A percentile compares a stretch with the other conserved stretches of the same genome.
Conservation (phyloP, 2,888 invertebrate species). For the Stramonita haemastoma region DNA sequence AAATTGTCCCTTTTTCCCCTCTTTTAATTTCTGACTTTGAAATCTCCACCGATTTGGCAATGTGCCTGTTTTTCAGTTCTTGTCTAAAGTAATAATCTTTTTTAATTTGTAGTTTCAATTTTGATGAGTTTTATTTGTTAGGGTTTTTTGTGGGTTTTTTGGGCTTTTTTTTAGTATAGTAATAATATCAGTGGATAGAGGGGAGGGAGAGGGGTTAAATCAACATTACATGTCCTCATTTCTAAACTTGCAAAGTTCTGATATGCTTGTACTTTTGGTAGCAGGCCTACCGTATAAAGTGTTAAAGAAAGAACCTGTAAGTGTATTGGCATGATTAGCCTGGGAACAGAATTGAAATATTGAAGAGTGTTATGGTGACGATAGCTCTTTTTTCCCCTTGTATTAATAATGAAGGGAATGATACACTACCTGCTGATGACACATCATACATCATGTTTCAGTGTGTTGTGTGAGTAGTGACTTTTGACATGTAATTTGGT, state of each 20-base stretch:
- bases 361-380: neutral
- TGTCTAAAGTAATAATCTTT: no score
- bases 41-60: no score
- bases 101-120: no score
- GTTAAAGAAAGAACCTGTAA: neutral
- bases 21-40: no score
- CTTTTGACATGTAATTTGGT: neutral
- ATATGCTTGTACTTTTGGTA: neutral
- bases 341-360: neutral
- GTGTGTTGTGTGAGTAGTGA: neutral
- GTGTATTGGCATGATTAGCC: neutral
- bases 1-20: neutral
- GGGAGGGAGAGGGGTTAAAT: no score
- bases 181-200: no score
- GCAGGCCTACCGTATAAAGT: neutral
- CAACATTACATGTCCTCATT: no score
- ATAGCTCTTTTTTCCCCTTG: neutral
- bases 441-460: neutral
- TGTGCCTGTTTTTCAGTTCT: no score
- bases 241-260: neutral
- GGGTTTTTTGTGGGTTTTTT: no score
- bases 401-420: neutral
- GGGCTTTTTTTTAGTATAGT: no score
- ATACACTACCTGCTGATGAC: slow-evolving; percentile 1
- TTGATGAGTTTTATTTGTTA: no score